Percentiles rank a stretch among this genome's conserved stretches.
Conservation (phyloP, 2,888 invertebrate genomes). For the Alloplasta piceator region DNA sequence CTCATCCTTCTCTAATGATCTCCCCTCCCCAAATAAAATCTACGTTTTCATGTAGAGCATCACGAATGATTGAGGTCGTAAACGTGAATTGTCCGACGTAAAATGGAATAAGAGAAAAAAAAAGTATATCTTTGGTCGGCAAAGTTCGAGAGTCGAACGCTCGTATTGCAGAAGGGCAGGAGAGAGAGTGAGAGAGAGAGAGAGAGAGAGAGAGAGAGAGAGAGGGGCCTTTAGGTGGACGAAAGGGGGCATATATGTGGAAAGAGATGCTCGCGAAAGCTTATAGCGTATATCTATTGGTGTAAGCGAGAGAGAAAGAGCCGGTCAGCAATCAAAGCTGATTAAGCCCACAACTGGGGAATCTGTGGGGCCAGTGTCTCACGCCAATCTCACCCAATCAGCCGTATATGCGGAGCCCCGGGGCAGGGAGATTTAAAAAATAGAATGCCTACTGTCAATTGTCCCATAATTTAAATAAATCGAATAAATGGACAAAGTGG, state of each 20-base stretch:
- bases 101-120: conserved; percentile 72
- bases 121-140: conserved; percentile 46
- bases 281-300: conserved; percentile 25
- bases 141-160: not conserved
- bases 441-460: conserved; percentile 84
- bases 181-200: conserved; percentile 59
- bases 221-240: not conserved
- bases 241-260: conserved; percentile 5
- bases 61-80: too few relatives aligned
- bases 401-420: conserved; percentile 71
- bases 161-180: conserved; percentile 30
- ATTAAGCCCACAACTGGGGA: conserved; percentile 84
- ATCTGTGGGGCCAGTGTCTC: conserved; percentile 84
- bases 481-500: conserved; percentile 84
- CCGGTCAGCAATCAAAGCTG: conserved; percentile 82
- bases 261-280: conserved; percentile 41
- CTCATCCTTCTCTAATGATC: too few relatives aligned
- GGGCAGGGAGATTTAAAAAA: conserved; percentile 83
- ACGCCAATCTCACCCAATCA: conserved; percentile 83
- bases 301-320: conserved; percentile 64
- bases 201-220: conserved; percentile 57
- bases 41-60: too few relatives aligned
- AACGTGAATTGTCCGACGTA: conserved; percentile 67
- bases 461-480: conserved; percentile 84
- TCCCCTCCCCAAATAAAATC: too few relatives aligned